phyloP scores from a whole-genome alignment of 2,888 invertebrate genomes.

The Ochropleura plecta region DNA sequence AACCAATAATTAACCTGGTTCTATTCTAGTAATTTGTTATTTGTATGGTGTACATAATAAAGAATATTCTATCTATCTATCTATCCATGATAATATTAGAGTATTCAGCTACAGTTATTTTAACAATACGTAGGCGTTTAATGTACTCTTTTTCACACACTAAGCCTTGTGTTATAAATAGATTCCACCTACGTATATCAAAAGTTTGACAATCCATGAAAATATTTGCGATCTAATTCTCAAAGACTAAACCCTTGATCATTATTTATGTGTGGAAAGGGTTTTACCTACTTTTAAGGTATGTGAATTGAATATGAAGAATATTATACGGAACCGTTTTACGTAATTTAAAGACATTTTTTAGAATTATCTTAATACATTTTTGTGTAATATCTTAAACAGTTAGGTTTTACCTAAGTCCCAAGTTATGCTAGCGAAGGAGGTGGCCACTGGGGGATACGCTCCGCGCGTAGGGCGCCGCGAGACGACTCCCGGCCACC shows the following conservation, averaged over 20 bases:
- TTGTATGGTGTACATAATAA: too few relatives aligned
- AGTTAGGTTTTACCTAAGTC: too few relatives aligned
- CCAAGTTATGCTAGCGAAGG: too few relatives aligned
- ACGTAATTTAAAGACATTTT: neutral
- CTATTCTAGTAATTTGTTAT: too few relatives aligned
- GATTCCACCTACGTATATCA: neutral
- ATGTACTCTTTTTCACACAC: too few relatives aligned
- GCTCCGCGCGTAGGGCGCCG: too few relatives aligned
- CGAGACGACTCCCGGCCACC: too few relatives aligned
- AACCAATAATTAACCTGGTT: too few relatives aligned
- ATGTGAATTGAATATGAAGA: neutral
- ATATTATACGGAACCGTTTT: neutral
- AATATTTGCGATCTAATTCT: neutral
- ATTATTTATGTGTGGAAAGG: neutral
- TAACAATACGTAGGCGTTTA: neutral
- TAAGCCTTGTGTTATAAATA: conserved; percentile 4
- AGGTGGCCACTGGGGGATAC: too few relatives aligned
- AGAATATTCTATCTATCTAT: too few relatives aligned
- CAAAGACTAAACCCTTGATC: neutral
- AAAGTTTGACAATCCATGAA: neutral
- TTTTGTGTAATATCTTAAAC: too few relatives aligned
- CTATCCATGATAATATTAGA: too few relatives aligned
- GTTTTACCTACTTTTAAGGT: neutral
- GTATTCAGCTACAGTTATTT: neutral
- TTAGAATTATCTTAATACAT: neutral